Evolutionary conservation across 2,113 vertebrate genomes (phyloP).

Genomic region (Otocyon megalotis): DNA sequence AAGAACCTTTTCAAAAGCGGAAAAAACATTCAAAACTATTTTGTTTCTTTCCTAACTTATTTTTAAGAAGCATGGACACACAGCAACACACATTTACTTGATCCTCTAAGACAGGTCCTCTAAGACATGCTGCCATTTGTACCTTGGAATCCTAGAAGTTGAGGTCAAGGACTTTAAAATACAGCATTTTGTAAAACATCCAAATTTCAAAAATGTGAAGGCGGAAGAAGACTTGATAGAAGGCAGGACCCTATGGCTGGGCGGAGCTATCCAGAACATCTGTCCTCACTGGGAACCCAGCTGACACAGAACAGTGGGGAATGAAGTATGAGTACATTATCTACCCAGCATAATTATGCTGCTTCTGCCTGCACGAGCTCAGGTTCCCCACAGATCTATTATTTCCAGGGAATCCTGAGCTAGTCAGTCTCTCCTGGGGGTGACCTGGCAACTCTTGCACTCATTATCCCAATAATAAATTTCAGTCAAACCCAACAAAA

Average conservation of each 20-base stretch:
- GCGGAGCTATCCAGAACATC: background rate
- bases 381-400: background rate
- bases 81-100: background rate
- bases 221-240: background rate
- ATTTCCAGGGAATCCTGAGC: background rate
- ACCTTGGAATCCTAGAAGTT: background rate
- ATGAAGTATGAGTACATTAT: background rate
- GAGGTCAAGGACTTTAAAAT: background rate
- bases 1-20: background rate
- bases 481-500: background rate
- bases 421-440: background rate
- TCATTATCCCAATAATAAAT: background rate
- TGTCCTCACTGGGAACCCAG: background rate
- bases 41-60: background rate
- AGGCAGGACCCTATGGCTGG: background rate
- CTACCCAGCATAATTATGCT: background rate
- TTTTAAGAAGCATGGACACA: background rate
- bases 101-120: background rate
- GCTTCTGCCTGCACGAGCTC: background rate
- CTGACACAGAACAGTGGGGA: background rate
- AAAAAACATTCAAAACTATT: background rate
- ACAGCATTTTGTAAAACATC: background rate
- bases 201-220: background rate
- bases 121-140: background rate
- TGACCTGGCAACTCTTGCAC: background rate